Evolutionary conservation across 2,113 vertebrate species (phyloP).

Genomic region (Delphinus delphis): DNA sequence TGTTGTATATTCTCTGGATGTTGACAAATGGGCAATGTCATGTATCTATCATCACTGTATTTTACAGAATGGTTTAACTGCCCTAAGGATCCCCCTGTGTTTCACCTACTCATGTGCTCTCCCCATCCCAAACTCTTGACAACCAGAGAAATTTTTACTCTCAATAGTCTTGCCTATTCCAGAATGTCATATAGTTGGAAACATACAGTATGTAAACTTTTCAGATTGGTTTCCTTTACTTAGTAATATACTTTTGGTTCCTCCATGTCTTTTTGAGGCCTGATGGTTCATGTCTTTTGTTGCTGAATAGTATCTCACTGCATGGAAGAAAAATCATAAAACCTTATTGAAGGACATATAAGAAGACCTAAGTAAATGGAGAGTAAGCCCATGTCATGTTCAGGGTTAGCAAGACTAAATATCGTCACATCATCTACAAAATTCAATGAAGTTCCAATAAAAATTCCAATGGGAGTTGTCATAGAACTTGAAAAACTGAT

Average conservation of each 20-base stretch:
- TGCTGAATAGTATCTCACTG: background rate
- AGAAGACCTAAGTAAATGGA: background rate
- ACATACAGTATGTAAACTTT: background rate
- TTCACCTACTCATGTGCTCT: background rate
- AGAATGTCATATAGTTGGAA: background rate
- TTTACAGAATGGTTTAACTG: background rate
- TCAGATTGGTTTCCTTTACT: background rate
- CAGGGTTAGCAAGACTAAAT: background rate
- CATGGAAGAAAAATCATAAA: background rate
- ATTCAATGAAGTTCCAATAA: background rate
- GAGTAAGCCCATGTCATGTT: background rate
- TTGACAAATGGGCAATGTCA: background rate
- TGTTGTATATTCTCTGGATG: background rate
- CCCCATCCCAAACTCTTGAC: background rate
- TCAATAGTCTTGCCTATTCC: background rate
- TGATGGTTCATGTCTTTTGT: background rate
- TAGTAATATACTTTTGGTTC: background rate
- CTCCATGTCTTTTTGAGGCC: background rate
- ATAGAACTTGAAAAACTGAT: background rate
- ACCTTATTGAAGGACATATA: background rate
- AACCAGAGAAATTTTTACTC: background rate
- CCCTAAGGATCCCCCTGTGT: background rate
- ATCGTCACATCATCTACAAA: background rate
- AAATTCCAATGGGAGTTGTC: background rate
- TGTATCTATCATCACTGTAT: background rate